Conservation (phyloP, 2,113 vertebrate genomes). For the Procavia capensis region DNA sequence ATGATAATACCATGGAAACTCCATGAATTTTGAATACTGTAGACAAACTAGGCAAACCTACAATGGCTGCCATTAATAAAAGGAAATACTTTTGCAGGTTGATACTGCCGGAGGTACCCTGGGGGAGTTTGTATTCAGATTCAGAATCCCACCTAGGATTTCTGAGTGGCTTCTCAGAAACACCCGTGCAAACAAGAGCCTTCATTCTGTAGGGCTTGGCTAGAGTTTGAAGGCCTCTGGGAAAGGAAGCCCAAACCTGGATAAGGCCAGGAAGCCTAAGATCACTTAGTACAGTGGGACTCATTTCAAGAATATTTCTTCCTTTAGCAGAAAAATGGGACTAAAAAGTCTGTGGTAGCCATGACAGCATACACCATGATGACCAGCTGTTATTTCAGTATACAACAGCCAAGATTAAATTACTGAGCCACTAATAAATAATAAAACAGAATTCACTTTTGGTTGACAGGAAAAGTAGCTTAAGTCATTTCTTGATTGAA, state of each 20-base stretch:
- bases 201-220: background rate
- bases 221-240: background rate
- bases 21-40: background rate
- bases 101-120: background rate
- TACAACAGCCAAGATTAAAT: conserved; percentile 55
- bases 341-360: background rate
- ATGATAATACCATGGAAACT: background rate
- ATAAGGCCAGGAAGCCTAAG: background rate
- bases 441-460: conserved; percentile 48
- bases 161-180: conserved; percentile 9
- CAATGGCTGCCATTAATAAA: background rate
- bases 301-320: conserved; percentile 41
- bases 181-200: background rate
- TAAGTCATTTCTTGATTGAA: conserved; percentile 52
- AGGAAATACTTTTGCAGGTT: conserved; percentile 16
- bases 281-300: background rate
- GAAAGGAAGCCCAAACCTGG: background rate
- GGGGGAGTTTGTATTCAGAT: background rate
- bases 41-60: conserved; percentile 17
- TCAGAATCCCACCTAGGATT: background rate
- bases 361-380: background rate
- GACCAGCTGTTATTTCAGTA: background rate
- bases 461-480: background rate
- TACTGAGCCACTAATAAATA: conserved; percentile 49
- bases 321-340: conserved; percentile 24